These are phyloP conservation scores for Oreochromis spilurus DNA, from an alignment of 2,113 vertebrate genomes.

Conservation along the genomic window DNA sequence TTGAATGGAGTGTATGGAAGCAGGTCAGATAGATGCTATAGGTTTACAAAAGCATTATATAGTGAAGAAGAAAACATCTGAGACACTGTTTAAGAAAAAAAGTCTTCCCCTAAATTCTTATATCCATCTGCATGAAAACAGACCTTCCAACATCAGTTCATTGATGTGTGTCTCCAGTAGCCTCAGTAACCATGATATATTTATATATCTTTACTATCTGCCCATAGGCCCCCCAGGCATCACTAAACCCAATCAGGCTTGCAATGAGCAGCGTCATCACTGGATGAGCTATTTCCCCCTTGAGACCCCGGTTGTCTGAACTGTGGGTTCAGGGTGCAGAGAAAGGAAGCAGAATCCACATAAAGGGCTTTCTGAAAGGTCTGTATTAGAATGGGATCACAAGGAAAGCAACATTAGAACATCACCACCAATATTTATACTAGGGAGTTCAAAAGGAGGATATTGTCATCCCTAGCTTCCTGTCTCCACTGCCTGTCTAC, in stretches of 20 bases:
- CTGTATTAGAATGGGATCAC: conserved; percentile 23
- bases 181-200: conserved; percentile 1
- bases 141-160: background rate
- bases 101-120: background rate
- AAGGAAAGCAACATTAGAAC: conserved; percentile 37
- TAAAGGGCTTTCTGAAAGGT: conserved; percentile 25
- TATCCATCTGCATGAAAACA: background rate
- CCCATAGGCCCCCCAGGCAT: conserved; percentile 24
- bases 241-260: conserved; percentile 58
- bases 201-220: conserved; percentile 48
- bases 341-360: conserved; percentile 37
- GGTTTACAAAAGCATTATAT: background rate
- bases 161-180: background rate
- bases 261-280: conserved; percentile 51
- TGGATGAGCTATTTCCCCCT: conserved; percentile 46
- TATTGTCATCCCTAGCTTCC: conserved; percentile 13
- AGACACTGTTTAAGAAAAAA: rapidly evolving
- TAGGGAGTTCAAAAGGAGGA: conserved; percentile 40
- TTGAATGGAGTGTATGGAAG: background rate
- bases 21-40: background rate
- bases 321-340: conserved; percentile 2
- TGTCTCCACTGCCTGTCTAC: background rate
- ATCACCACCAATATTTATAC: conserved; percentile 56
- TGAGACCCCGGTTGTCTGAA: conserved; percentile 41
- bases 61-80: background rate